phyloP scores from a whole-genome alignment of 2,113 vertebrate species.

The Dasyprocta punctata region DNA sequence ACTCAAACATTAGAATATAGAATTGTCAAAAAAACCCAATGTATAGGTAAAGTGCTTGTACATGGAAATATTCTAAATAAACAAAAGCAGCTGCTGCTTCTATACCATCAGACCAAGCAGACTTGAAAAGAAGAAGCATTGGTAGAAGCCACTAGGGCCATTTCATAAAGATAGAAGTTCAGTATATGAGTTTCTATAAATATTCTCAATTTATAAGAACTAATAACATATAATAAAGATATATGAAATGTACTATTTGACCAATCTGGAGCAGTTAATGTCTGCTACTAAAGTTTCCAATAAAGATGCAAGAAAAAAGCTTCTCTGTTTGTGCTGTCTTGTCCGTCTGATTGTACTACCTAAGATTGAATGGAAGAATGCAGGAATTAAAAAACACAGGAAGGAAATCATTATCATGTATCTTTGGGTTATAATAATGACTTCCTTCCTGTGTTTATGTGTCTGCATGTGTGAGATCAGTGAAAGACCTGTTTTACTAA shows the following conservation, averaged over 20 bases:
- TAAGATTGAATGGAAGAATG: too few relatives aligned
- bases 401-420: too few relatives aligned
- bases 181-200: not conserved
- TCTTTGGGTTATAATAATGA: too few relatives aligned
- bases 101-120: not conserved
- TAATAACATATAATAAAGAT: not conserved
- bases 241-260: not conserved
- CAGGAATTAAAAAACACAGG: too few relatives aligned
- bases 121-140: not conserved
- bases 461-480: not conserved
- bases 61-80: not conserved
- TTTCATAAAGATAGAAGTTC: not conserved
- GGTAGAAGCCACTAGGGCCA: not conserved
- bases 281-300: not conserved
- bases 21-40: not conserved
- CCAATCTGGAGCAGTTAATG: not conserved
- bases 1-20: not conserved
- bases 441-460: too few relatives aligned
- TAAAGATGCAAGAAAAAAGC: too few relatives aligned
- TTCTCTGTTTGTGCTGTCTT: too few relatives aligned
- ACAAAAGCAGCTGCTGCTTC: not conserved
- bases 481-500: not conserved
- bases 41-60: not conserved
- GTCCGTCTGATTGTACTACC: too few relatives aligned
- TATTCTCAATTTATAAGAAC: not conserved